Evolutionary conservation across 30 jellyfish, hydroid and myxozoan species (phyloP).

Genomic region (Hydra vulgaris): DNA sequence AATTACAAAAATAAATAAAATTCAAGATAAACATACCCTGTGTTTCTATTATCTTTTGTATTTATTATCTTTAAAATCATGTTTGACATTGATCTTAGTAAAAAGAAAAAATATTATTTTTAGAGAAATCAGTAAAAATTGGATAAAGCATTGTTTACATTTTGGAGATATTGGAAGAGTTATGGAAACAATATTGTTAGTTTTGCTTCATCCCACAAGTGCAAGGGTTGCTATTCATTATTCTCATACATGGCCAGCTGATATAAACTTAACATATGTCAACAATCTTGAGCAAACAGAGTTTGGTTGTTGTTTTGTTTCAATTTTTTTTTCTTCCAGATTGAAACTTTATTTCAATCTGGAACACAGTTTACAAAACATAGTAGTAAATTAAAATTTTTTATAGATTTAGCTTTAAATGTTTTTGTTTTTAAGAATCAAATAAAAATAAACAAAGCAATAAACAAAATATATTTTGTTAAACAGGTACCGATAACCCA

Average conservation of each 20-base stretch:
- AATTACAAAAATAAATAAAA: too few relatives aligned
- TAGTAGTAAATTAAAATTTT: too few relatives aligned
- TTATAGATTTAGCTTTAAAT: not conserved
- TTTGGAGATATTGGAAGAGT: constrained; percentile 81
- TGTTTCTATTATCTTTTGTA: too few relatives aligned
- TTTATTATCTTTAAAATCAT: not conserved
- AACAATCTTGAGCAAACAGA: not conserved
- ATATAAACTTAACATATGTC: not conserved
- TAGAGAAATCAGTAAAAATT: constrained; percentile 48
- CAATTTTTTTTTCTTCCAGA: not conserved
- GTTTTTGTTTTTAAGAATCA: too few relatives aligned
- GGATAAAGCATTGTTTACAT: constrained; percentile 72
- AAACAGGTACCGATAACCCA: not conserved
- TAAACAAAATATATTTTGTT: not conserved
- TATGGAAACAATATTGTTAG: constrained; percentile 50
- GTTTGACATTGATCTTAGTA: not conserved
- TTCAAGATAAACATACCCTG: too few relatives aligned
- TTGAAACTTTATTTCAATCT: not conserved
- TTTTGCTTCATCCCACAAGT: constrained; percentile 72
- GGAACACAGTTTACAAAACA: too few relatives aligned
- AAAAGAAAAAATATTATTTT: not conserved
- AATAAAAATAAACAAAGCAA: not conserved
- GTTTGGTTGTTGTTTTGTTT: not conserved
- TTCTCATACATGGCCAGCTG: constrained; percentile 37
- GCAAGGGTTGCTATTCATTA: constrained; percentile 68